A percentile compares a stretch with the other conserved stretches of the same genome.
Evolutionary conservation across 2,888 invertebrate genomes (phyloP).

Genomic region (Pristionchus japonicus): DNA sequence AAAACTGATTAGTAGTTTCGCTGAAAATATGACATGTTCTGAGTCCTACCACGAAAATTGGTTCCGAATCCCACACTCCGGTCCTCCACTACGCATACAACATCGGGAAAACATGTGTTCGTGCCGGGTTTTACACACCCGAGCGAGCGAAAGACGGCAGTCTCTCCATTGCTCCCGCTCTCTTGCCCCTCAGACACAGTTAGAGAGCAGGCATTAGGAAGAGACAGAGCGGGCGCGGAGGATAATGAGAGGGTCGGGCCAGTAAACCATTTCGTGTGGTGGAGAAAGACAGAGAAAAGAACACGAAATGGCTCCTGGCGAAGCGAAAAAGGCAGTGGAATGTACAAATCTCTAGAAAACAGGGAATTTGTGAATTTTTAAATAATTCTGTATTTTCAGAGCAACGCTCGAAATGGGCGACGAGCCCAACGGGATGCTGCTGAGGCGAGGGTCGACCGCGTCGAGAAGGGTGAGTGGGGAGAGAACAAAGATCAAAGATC

Average conservation of each 20-base stretch:
- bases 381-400: background rate
- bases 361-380: background rate
- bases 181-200: background rate
- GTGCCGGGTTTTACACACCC: background rate
- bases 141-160: background rate
- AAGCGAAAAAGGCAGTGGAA: background rate
- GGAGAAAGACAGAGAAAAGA: background rate
- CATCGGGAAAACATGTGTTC: constrained; percentile 4
- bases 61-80: background rate
- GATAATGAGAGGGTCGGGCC: constrained; percentile 1
- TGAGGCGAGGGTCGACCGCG: constrained; percentile 41
- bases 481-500: background rate
- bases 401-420: constrained; percentile 46
- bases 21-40: too few species aligned
- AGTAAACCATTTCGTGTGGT: background rate
- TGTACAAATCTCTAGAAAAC: background rate
- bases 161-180: background rate
- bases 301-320: background rate
- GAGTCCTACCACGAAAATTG: too few species aligned
- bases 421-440: constrained; percentile 39
- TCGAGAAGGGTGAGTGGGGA: constrained; percentile 38
- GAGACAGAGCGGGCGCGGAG: background rate
- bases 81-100: background rate
- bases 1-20: too few species aligned
- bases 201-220: background rate